Percentiles rank a stretch among this genome's conserved stretches.
phyloP scores from a whole-genome alignment of 1,140 invertebrate genomes.

The Macrobrachium nipponense region DNA sequence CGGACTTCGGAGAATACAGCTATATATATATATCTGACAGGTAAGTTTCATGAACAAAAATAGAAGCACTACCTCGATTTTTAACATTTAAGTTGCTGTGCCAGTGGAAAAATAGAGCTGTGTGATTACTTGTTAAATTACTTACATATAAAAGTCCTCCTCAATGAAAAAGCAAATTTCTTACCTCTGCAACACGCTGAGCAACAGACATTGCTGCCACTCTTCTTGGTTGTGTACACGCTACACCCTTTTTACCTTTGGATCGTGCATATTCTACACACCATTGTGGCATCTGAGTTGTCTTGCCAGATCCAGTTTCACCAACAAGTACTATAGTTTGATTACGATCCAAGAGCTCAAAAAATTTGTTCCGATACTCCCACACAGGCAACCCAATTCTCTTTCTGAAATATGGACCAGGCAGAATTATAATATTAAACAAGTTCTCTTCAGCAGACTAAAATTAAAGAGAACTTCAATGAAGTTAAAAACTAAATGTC shows the following conservation, averaged over 20 bases:
- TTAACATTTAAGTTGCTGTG: too few relatives aligned
- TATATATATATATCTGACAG: too few relatives aligned
- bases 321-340: constrained; percentile 95
- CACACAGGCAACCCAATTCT: constrained; percentile 95
- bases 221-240: constrained; percentile 96
- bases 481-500: too few relatives aligned
- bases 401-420: constrained; percentile 77
- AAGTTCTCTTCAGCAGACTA: not conserved
- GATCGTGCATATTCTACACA: constrained; percentile 83
- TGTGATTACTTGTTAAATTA: too few relatives aligned
- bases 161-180: not conserved
- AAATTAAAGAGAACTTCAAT: constrained; percentile 4
- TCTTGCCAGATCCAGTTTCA: constrained; percentile 97
- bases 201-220: constrained; percentile 99
- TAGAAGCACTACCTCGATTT: too few relatives aligned
- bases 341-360: constrained; percentile 88
- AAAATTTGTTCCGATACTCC: constrained; percentile 97
- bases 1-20: too few relatives aligned
- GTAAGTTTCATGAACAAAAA: too few relatives aligned
- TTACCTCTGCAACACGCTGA: constrained; percentile 92
- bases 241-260: constrained; percentile 84
- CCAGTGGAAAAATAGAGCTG: too few relatives aligned
- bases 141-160: not conserved
- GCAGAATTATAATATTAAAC: constrained; percentile 67
- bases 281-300: constrained; percentile 81